phyloP scores from a whole-genome alignment of 2,888 invertebrate genomes.

The Dione vanillae region DNA sequence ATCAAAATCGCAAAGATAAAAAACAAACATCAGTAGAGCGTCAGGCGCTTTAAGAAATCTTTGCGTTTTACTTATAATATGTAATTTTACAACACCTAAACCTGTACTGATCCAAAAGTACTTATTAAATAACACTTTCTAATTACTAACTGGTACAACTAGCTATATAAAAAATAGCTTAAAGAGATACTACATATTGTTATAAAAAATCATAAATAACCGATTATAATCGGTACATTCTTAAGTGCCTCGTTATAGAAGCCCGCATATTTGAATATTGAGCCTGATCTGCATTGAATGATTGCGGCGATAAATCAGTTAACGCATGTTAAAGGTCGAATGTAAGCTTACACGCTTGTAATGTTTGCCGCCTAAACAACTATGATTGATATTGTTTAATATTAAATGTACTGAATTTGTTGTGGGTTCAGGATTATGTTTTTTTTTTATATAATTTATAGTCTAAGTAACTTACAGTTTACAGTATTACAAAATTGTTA shows the following conservation, averaged over 20 bases:
- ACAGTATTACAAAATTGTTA: not conserved
- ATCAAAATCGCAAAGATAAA: not conserved
- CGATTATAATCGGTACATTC: constrained; percentile 26
- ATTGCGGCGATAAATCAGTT: constrained; percentile 42
- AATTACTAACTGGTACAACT: too few species aligned
- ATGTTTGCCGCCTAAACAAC: constrained; percentile 11
- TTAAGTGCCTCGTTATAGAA: constrained; percentile 31
- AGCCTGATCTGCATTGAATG: constrained; percentile 37
- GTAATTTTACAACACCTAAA: not conserved
- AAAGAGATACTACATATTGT: not conserved
- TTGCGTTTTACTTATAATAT: not conserved
- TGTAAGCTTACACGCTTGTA: constrained; percentile 29
- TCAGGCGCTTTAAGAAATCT: not conserved
- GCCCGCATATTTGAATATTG: constrained; percentile 46
- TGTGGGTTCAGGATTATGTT: not conserved
- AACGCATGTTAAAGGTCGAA: constrained; percentile 38
- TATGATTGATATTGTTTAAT: constrained; percentile 14
- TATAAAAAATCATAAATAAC: constrained; percentile 14
- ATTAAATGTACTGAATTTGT: not conserved
- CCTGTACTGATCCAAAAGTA: too few species aligned
- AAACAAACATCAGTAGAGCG: not conserved
- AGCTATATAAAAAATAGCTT: not conserved
- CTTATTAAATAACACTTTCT: too few species aligned
- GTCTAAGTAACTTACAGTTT: not conserved
- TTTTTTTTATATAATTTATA: not conserved